Conservation (phyloP, 1,140 invertebrate genomes). For the Drosophila orena region DNA sequence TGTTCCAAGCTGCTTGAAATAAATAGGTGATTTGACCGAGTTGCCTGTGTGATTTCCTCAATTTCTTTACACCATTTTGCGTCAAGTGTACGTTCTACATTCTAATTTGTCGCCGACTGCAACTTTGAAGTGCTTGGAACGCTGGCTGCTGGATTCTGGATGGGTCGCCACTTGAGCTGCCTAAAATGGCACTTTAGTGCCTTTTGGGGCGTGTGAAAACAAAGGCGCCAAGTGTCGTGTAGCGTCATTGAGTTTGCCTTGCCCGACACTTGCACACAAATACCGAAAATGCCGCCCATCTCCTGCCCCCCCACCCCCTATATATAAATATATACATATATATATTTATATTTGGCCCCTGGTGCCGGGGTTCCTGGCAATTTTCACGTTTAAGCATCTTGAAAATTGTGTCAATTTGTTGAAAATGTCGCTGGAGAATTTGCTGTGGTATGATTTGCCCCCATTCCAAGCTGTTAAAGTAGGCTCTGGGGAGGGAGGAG, state of each 20-base stretch:
- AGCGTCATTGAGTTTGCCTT: conserved; percentile 63
- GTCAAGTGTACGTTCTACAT: conserved; percentile 45
- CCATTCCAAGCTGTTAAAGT: conserved; percentile 16
- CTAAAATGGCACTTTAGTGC: conserved; percentile 84
- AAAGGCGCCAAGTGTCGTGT: conserved; percentile 79
- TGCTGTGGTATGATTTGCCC: conserved; percentile 62
- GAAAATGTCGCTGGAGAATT: conserved; percentile 77
- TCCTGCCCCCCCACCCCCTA: no score
- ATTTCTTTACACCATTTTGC: background rate
- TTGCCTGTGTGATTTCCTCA: background rate
- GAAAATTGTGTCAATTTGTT: conserved; percentile 84
- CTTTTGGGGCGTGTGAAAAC: conserved; percentile 83
- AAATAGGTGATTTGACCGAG: no score
- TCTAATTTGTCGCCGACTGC: conserved; percentile 81
- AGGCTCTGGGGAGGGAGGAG: conserved; percentile 28
- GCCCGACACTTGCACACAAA: conserved; percentile 51
- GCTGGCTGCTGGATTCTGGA: conserved; percentile 24
- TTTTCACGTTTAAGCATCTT: conserved; percentile 77
- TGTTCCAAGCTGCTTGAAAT: no score
- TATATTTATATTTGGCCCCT: conserved; percentile 24
- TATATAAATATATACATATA: conserved; percentile 9
- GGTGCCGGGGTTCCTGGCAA: conserved; percentile 27
- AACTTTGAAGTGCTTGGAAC: conserved; percentile 64
- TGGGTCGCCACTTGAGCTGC: conserved; percentile 73
- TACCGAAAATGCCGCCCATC: background rate